Percentiles rank a stretch among this genome's conserved stretches.
These are phyloP conservation scores for Pomacea canaliculata DNA, from an alignment of 2,888 invertebrate genomes.

Conservation along the genomic window DNA sequence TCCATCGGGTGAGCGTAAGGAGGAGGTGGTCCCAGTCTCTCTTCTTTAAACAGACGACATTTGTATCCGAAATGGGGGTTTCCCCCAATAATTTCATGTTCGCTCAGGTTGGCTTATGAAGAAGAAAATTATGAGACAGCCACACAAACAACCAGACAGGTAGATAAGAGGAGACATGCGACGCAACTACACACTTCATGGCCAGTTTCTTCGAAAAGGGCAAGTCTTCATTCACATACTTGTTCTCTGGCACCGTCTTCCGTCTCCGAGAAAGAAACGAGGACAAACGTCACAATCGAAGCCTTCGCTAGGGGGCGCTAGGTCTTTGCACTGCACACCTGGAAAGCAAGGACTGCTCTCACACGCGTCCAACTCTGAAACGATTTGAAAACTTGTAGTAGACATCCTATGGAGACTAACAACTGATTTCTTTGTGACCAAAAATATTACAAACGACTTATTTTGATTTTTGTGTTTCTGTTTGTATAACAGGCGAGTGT, in stretches of 20 bases:
- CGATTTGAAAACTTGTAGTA: neutral
- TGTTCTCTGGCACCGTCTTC: slow-evolving; percentile 34
- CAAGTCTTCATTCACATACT: slow-evolving; percentile 16
- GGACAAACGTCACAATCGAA: slow-evolving; percentile 43
- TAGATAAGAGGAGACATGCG: neutral
- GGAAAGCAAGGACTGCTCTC: slow-evolving; percentile 39
- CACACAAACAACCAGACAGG: neutral
- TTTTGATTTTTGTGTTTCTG: no score
- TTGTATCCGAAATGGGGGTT: no score
- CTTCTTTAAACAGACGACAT: no score
- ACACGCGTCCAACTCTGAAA: slow-evolving; percentile 37
- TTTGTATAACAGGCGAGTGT: neutral
- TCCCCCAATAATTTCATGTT: no score
- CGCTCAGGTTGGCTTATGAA: no score
- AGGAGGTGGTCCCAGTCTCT: no score
- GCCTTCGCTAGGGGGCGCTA: slow-evolving; percentile 40
- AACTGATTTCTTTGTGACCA: no score
- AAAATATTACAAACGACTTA: no score
- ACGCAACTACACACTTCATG: neutral
- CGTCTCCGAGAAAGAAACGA: slow-evolving; percentile 38
- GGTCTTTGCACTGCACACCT: slow-evolving; percentile 40
- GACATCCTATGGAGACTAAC: neutral
- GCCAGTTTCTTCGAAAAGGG: neutral
- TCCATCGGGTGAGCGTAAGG: no score
- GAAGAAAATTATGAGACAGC: neutral